Base-by-base conservation (phyloP, 2,113 vertebrate species). In the Nyctereutes procyonoides region DNA sequence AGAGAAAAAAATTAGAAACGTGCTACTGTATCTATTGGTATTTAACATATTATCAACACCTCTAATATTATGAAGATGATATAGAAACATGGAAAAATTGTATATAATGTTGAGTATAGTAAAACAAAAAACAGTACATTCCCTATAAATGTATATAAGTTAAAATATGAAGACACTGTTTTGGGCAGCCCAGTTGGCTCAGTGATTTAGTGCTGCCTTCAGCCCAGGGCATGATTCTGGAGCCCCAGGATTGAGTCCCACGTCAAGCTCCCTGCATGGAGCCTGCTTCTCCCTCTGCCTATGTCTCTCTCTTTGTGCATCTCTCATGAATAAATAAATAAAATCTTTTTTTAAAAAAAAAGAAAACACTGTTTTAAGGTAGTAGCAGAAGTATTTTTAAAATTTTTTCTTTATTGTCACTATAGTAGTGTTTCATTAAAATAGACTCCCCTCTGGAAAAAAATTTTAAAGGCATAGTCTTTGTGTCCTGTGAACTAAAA, bases 101-200 rank as follows among this genome's bases (percentile, higher is more conserved):
- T 28, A 65, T 30, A 5, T 53, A 69, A 94, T 43, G 14, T 56
- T 90, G 43, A 87, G 14, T 48, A 65, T 0, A 94, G 17, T 71
- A 89, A 90, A 90, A 83, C 19, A 53, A 8, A 85, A 89, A 77
- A 85, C n/a, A 87, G 35, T 94, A 86, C 38, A 43, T 24, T 90
- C 15, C n/a, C 26, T 96, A 1, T 94, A 94, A 92, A 81, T 32
- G 28, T 38, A 28, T 17, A 5, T 51, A 74, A 65, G 48, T 43
- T 43, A 43, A 43, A 43, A 43, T 43, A 43, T 7, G 43, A 43
- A 43, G 43, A 43, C 43, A 43, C 43, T 43, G 43, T 43, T 43
- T 43, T 43, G 43, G 43, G 5, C 43, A 43, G 43, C 43, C 43
- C 43, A 43, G 43, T 43, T 43, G 43, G 43, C 43, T 43, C 43